Conservation (phyloP, 2,888 invertebrate genomes). For the Plagodis pulveraria region DNA sequence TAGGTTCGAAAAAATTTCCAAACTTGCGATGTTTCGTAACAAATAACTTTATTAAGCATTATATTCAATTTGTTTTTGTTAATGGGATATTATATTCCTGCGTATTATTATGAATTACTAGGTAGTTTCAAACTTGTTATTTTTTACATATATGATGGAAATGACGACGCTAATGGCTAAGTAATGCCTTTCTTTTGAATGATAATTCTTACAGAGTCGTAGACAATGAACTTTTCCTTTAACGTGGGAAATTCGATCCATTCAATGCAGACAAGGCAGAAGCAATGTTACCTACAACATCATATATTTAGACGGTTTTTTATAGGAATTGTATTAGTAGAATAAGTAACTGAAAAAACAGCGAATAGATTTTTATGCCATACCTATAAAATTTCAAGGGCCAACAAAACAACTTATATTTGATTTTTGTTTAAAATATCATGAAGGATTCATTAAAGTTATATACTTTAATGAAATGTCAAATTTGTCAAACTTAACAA, state of each 20-base stretch:
- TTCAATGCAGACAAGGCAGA: slow-evolving; percentile 14
- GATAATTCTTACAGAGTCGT: slow-evolving; percentile 3
- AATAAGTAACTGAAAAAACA: too few species aligned
- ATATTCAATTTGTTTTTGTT: slow-evolving; percentile 15
- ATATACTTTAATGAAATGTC: too few species aligned
- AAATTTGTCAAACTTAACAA: too few species aligned
- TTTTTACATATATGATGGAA: slow-evolving; percentile 13
- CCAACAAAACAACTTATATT: too few species aligned
- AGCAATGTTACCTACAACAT: background rate
- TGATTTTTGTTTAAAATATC: too few species aligned
- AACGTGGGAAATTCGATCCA: slow-evolving; percentile 14
- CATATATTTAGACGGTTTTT: too few species aligned
- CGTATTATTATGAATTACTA: background rate
- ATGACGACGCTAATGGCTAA: slow-evolving; percentile 1
- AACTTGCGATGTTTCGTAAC: background rate
- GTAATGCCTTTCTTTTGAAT: slow-evolving; percentile 12
- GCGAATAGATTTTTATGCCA: too few species aligned
- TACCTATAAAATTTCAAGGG: too few species aligned
- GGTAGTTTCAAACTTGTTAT: slow-evolving; percentile 11
- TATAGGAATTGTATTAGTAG: too few species aligned
- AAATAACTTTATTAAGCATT: background rate
- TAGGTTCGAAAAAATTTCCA: background rate
- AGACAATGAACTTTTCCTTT: slow-evolving; percentile 28
- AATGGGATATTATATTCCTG: background rate
- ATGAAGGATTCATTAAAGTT: too few species aligned